phyloP scores from a whole-genome alignment of 53 echinoderm and acorn worm species.

The Crossaster papposus region DNA sequence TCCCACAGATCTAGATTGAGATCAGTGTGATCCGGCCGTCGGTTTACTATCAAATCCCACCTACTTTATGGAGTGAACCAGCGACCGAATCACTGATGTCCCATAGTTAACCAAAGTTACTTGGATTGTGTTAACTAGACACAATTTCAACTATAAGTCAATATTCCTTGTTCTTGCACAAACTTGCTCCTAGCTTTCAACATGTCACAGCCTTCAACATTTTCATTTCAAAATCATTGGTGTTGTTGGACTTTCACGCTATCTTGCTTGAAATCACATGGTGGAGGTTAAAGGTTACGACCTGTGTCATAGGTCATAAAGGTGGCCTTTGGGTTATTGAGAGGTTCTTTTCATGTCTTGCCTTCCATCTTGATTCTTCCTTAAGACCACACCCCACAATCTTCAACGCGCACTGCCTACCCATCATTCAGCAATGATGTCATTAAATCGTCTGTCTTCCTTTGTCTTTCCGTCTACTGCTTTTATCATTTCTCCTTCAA shows the following conservation, averaged over 20 bases:
- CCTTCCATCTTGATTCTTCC: neutral
- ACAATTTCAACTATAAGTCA: too few relatives aligned
- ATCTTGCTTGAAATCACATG: conserved; percentile 2
- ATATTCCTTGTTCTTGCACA: neutral
- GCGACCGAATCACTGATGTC: too few relatives aligned
- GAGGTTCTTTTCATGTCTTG: neutral
- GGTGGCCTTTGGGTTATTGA: neutral
- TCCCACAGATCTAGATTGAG: too few relatives aligned
- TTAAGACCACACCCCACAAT: neutral
- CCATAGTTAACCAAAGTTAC: too few relatives aligned
- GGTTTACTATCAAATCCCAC: too few relatives aligned
- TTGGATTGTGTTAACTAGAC: too few relatives aligned
- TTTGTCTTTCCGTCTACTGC: neutral
- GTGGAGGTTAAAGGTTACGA: conserved; percentile 10
- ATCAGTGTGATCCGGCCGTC: too few relatives aligned
- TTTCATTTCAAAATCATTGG: conserved; percentile 18
- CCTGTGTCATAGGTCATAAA: neutral
- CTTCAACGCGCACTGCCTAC: neutral
- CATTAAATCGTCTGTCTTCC: neutral
- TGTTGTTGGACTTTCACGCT: neutral
- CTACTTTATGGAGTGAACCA: too few relatives aligned
- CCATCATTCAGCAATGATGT: neutral
- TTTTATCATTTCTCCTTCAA: neutral
- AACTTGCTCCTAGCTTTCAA: neutral
- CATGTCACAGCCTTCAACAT: neutral